Base-by-base conservation (phyloP, 1,140 invertebrate genomes). In the Trichonephila clavipes region DNA sequence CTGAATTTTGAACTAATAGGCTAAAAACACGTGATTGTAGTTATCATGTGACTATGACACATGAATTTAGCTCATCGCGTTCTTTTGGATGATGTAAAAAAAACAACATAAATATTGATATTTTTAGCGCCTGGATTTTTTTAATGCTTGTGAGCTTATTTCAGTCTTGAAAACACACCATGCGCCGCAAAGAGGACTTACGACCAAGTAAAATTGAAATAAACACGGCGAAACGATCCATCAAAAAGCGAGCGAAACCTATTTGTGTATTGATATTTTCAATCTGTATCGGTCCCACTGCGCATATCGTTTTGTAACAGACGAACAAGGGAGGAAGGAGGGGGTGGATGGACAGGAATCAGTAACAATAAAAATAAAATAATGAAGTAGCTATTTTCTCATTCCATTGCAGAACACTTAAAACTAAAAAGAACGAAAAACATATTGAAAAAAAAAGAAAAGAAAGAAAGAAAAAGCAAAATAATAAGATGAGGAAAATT, bases 401-500 rank as follows among this genome's bases (percentile, higher is more conserved):
- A 77, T 77, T 77, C 72, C 12, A 77, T 16, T 77, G 24, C 16
- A 18, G 72, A 77, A 40, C 72, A 77, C 72, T 77, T 40, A 77
- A n/a, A 12, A 18, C 28, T 85, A 24, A 85, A 85, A 59, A 58
- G 28, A 85, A 85, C 44, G 28, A 77, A 77, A 77, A 34, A 51
- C 8, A 51, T 51, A 51, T 51, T 51, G 51, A 69, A 24, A 16
- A 77, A 77, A 77, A 34, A 34, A 40, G 34, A 77, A 18, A 77
- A 77, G 28, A 77, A 77, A 77, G 28, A 77, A 77, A 0, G 18
- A 77, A 77, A 77, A 69, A 69, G n/a, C 66, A 69, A 51, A 51
- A 77, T 77, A 77, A 77, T 88, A 77, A 89, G 69, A 89, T 34
- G 69, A 77, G 58, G 51, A 89, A 77, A 89, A 61, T n/a, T 24